These are phyloP conservation scores for Magallana nippona DNA, from an alignment of 2,888 invertebrate species.

Conservation along the genomic window DNA sequence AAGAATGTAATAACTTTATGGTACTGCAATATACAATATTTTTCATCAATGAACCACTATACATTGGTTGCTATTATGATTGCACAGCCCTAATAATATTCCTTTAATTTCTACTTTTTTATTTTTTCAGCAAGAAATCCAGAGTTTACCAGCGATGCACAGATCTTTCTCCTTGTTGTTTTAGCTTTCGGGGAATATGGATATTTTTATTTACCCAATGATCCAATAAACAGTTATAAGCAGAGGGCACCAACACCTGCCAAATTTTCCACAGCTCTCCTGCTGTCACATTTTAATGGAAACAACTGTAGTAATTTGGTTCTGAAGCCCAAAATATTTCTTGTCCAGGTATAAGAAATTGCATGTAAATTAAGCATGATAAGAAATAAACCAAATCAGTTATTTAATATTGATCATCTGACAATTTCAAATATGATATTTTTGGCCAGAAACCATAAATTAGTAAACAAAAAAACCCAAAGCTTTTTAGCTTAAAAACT, in stretches of 20 bases:
- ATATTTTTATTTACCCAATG: conserved; percentile 23
- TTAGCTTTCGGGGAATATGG: background rate
- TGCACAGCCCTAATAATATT: too few species aligned
- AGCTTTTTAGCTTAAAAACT: too few species aligned
- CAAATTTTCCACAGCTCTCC: background rate
- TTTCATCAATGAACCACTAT: too few species aligned
- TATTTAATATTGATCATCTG: too few species aligned
- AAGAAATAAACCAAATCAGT: too few species aligned
- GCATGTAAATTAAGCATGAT: too few species aligned
- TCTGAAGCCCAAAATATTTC: background rate
- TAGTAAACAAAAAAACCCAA: too few species aligned
- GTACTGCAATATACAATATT: too few species aligned
- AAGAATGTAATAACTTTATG: too few species aligned
- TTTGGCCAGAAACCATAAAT: too few species aligned
- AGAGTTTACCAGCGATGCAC: background rate
- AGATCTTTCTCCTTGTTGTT: background rate
- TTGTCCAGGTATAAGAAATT: background rate
- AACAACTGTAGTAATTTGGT: background rate
- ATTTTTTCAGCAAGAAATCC: background rate
- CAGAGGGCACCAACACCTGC: background rate
- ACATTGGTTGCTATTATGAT: too few species aligned
- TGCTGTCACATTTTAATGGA: background rate
- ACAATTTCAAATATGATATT: too few species aligned
- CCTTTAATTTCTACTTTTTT: background rate
- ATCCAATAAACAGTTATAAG: background rate